phyloP scores from a whole-genome alignment of 2,888 invertebrate species.

The Abscondita cerata region DNA sequence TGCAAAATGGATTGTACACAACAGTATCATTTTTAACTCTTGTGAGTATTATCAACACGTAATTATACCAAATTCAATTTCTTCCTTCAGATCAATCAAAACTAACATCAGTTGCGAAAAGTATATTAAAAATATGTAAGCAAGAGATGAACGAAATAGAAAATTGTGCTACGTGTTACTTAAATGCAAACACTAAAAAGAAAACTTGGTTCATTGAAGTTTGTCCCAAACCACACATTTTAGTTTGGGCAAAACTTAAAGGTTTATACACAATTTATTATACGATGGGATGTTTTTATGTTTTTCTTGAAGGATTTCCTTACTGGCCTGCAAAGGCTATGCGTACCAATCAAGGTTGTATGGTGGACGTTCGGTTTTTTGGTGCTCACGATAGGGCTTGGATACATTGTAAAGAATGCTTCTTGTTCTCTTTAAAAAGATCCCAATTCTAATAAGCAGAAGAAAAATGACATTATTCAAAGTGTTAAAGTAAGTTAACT shows the following conservation, averaged over 20 bases:
- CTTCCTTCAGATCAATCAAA: slow-evolving; percentile 77
- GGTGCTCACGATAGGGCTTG: slow-evolving; percentile 94
- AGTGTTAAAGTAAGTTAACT: slow-evolving; percentile 63
- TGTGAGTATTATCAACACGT: slow-evolving; percentile 69
- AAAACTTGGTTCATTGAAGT: slow-evolving; percentile 92
- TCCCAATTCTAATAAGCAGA: slow-evolving; percentile 69
- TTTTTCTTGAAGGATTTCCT: slow-evolving; percentile 73
- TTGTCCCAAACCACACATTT: slow-evolving; percentile 86
- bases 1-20: slow-evolving; percentile 93
- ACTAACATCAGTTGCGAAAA: slow-evolving; percentile 77
- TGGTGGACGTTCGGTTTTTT: slow-evolving; percentile 92
- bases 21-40: slow-evolving; percentile 89
- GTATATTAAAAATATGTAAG: slow-evolving; percentile 82
- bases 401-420: slow-evolving; percentile 86
- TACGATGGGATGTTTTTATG: background rate
- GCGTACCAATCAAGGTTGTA: slow-evolving; percentile 67
- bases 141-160: slow-evolving; percentile 93
- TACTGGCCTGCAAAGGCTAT: slow-evolving; percentile 97
- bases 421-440: slow-evolving; percentile 80
- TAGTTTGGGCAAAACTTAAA: slow-evolving; percentile 96
- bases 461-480: slow-evolving; percentile 66
- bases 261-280: no score
- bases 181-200: slow-evolving; percentile 80
- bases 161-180: slow-evolving; percentile 91
- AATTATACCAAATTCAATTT: slow-evolving; percentile 12